A percentile compares a stretch with the other conserved stretches of the same genome.
These are phyloP conservation scores for Himalopsyche anomala DNA, from an alignment of 2,888 invertebrate genomes.

Conservation along the genomic window DNA sequence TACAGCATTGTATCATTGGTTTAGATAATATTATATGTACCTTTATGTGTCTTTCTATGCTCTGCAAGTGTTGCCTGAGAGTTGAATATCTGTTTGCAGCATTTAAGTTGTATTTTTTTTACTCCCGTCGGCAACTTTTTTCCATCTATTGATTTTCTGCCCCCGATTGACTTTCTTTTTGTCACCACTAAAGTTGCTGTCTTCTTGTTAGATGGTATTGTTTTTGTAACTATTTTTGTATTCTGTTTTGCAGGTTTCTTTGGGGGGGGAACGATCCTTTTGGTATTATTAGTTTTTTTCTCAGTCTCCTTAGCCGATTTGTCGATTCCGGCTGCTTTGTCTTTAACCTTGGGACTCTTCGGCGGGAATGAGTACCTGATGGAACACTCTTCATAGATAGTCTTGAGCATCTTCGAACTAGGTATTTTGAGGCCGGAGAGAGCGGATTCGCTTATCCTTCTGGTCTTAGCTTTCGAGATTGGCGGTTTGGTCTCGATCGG, in stretches of 20 bases:
- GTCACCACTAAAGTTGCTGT: constrained; percentile 46
- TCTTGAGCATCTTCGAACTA: constrained; percentile 54
- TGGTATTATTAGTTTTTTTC: not conserved
- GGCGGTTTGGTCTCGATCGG: constrained; percentile 44
- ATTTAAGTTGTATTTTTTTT: constrained; percentile 56
- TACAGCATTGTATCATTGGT: too few species aligned
- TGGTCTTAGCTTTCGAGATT: constrained; percentile 33
- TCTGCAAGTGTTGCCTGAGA: constrained; percentile 55
- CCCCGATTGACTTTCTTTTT: constrained; percentile 59
- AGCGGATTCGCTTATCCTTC: constrained; percentile 53
- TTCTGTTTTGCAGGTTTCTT: constrained; percentile 36
- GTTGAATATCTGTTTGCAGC: constrained; percentile 54
- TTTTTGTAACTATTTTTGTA: constrained; percentile 41
- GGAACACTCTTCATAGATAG: constrained; percentile 61
- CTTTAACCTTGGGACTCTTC: constrained; percentile 55
- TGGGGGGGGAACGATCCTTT: not conserved
- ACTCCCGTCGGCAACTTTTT: constrained; percentile 53
- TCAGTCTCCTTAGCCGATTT: not conserved
- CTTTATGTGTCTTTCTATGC: constrained; percentile 62
- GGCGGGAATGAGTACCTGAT: constrained; percentile 62
- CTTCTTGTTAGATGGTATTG: constrained; percentile 45
- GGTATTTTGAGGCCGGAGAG: constrained; percentile 54
- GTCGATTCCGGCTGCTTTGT: not conserved
- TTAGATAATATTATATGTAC: constrained; percentile 45
- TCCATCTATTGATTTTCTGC: constrained; percentile 58